Conservation (phyloP, 2,888 invertebrate species). For the Harpagoxenus sublaevis region DNA sequence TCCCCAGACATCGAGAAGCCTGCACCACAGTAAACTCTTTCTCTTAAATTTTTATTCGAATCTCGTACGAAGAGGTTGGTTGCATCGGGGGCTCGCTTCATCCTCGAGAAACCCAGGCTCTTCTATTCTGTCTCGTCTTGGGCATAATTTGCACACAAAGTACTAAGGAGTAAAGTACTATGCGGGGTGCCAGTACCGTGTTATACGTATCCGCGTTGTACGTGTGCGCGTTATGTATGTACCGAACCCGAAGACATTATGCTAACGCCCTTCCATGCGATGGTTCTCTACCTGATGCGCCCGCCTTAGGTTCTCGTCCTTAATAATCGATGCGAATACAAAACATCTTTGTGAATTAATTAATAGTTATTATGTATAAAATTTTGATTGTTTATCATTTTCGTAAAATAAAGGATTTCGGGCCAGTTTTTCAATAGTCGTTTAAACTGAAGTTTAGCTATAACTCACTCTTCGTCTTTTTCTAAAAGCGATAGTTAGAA, state of each 20-base stretch:
- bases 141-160: slow-evolving; percentile 86
- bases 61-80: slow-evolving; percentile 72
- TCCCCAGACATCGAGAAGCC: neutral
- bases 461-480: no score
- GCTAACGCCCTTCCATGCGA: slow-evolving; percentile 74
- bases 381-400: neutral
- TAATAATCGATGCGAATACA: slow-evolving; percentile 43
- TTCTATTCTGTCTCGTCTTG: slow-evolving; percentile 79
- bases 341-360: slow-evolving; percentile 33
- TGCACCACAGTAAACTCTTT: slow-evolving; percentile 61
- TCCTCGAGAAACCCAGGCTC: slow-evolving; percentile 75
- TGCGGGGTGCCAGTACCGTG: slow-evolving; percentile 55
- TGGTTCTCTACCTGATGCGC: slow-evolving; percentile 55
- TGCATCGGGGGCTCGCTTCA: slow-evolving; percentile 75
- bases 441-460: no score
- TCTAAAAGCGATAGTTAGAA: no score
- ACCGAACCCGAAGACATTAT: slow-evolving; percentile 80
- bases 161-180: slow-evolving; percentile 77
- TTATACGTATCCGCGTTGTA: slow-evolving; percentile 62
- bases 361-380: slow-evolving; percentile 22
- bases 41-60: slow-evolving; percentile 75
- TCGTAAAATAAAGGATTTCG: neutral
- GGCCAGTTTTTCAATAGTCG: no score
- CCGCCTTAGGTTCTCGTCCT: slow-evolving; percentile 19
- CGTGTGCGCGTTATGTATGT: slow-evolving; percentile 67